phyloP scores from a whole-genome alignment of 2,888 invertebrate genomes.

The Torymus tubicola region DNA sequence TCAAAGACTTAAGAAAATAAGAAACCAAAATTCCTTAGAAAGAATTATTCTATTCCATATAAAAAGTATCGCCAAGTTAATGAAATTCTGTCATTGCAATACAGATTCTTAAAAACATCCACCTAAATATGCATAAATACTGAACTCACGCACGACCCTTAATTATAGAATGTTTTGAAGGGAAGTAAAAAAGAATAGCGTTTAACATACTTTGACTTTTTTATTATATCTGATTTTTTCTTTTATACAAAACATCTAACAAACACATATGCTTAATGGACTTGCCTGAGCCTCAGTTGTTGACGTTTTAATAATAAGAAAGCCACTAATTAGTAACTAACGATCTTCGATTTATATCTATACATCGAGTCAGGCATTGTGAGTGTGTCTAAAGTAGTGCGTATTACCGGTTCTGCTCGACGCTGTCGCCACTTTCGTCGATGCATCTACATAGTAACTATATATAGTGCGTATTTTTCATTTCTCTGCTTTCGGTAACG shows the following conservation, averaged over 20 bases:
- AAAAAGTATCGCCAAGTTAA: too few relatives aligned
- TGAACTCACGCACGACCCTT: too few relatives aligned
- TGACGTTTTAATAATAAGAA: conserved; percentile 56
- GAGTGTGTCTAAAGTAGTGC: conserved; percentile 33
- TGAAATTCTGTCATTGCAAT: too few relatives aligned
- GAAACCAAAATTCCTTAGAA: too few relatives aligned
- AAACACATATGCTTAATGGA: conserved; percentile 68
- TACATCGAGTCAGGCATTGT: conserved; percentile 51
- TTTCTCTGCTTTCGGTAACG: conserved; percentile 4
- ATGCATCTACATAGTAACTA: conserved; percentile 40
- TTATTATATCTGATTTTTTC: conserved; percentile 56
- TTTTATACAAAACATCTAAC: conserved; percentile 74
- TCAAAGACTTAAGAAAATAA: too few relatives aligned
- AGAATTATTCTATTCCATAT: too few relatives aligned
- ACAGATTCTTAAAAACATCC: too few relatives aligned
- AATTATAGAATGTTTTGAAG: too few relatives aligned
- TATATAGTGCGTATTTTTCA: conserved; percentile 12
- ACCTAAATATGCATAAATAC: too few relatives aligned
- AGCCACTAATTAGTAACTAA: conserved; percentile 64
- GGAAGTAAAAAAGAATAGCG: conserved; percentile 1
- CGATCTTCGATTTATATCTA: conserved; percentile 56
- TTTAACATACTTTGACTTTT: conserved; percentile 27
- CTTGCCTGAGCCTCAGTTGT: conserved; percentile 60
- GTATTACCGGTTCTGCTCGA: conserved; percentile 34
- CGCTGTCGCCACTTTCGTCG: conserved; percentile 41